Conservation (phyloP, 2,888 invertebrate genomes). For the Iphiclides podalirius region DNA sequence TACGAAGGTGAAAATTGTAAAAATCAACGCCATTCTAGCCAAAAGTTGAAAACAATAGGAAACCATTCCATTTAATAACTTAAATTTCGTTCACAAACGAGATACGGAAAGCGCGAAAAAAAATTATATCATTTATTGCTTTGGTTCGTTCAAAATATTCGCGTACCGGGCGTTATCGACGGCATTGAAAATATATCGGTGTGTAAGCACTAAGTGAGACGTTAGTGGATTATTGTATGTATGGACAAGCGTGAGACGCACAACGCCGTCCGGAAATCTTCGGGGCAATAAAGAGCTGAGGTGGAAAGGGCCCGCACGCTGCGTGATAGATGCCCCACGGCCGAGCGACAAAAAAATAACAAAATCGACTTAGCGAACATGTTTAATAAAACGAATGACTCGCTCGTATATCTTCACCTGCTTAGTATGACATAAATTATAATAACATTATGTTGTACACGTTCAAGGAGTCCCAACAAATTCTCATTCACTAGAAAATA, state of each 20-base stretch:
- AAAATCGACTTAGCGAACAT: conserved; percentile 79
- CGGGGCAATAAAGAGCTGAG: conserved; percentile 72
- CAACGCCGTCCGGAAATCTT: conserved; percentile 68
- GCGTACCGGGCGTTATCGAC: neutral
- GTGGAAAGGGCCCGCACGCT: conserved; percentile 75
- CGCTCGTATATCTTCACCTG: conserved; percentile 79
- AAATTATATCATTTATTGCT: neutral
- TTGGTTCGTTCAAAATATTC: neutral
- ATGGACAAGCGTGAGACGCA: conserved; percentile 14
- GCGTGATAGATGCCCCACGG: conserved; percentile 74
- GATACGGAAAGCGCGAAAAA: too few species aligned
- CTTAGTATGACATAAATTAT: conserved; percentile 80
- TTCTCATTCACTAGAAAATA: conserved; percentile 76
- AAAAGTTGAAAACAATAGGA: too few species aligned
- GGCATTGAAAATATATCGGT: conserved; percentile 4
- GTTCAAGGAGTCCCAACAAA: conserved; percentile 76
- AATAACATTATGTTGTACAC: conserved; percentile 79
- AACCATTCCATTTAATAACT: too few species aligned
- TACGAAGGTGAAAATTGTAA: too few species aligned
- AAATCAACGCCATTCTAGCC: too few species aligned
- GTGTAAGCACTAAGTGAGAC: conserved; percentile 17
- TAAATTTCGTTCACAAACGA: too few species aligned
- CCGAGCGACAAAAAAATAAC: conserved; percentile 69
- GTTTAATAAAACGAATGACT: conserved; percentile 79
- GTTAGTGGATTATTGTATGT: conserved; percentile 17